Evolutionary conservation across 2,797 vertebrate genomes (phyloP).

Genomic region (Labroides dimidiatus): DNA sequence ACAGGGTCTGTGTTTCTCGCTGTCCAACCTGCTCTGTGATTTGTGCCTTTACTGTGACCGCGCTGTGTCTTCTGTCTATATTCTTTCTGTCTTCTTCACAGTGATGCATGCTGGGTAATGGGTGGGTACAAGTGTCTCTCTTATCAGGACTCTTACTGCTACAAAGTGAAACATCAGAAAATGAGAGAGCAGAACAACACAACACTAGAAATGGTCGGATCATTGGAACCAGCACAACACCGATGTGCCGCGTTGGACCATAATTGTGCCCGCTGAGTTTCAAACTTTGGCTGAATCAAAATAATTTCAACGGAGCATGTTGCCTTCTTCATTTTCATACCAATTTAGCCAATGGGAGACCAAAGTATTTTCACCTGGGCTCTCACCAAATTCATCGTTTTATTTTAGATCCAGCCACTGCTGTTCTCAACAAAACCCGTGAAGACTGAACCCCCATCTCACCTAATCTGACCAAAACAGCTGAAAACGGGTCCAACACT

Average conservation of each 20-base stretch:
- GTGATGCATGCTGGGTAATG: constrained; percentile 34
- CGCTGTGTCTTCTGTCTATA: neutral
- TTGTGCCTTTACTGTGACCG: constrained; percentile 63
- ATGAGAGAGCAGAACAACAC: neutral
- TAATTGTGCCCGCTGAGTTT: neutral
- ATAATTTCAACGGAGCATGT: no score
- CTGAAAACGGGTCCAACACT: no score
- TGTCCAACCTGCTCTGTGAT: constrained; percentile 33
- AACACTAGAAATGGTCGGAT: constrained; percentile 47
- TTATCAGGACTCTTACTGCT: neutral
- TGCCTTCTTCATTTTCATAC: no score
- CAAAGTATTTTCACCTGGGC: no score
- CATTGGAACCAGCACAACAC: neutral
- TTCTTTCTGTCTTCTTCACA: constrained; percentile 3
- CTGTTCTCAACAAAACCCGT: no score
- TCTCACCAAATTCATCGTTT: no score
- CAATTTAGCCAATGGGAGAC: no score
- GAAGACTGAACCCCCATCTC: no score
- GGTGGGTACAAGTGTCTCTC: neutral
- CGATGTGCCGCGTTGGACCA: neutral
- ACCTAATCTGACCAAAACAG: no score
- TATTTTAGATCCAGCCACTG: no score
- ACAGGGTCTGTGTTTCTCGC: neutral
- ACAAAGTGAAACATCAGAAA: neutral
- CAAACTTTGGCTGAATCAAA: no score